phyloP scores from a whole-genome alignment of 1,140 invertebrate genomes.

The Cydia fagiglandana region DNA sequence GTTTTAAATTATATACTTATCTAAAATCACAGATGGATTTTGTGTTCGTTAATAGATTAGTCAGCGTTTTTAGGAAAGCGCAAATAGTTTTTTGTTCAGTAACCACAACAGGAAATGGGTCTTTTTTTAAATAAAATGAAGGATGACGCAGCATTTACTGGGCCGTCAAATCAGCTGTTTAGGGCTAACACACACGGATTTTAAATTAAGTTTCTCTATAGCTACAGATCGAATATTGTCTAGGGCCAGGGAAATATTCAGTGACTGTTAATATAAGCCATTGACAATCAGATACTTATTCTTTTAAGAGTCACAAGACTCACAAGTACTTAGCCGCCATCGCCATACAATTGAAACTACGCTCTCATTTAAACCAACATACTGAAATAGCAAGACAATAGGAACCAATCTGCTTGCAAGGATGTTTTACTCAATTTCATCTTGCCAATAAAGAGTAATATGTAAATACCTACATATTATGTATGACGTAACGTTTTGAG shows the following conservation, averaged over 20 bases:
- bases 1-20: constrained; percentile 36
- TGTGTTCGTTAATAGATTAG: constrained; percentile 44
- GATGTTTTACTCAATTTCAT: constrained; percentile 22
- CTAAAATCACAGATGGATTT: constrained; percentile 34
- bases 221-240: no score
- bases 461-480: constrained; percentile 5
- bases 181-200: background rate
- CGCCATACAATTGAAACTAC: no score
- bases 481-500: constrained; percentile 33
- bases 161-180: background rate
- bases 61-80: constrained; percentile 40
- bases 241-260: no score
- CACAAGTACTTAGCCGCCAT: no score
- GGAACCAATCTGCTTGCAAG: constrained; percentile 15
- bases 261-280: no score
- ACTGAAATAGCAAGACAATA: background rate
- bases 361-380: no score
- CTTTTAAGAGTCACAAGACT: no score
- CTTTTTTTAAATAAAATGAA: constrained; percentile 33
- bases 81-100: constrained; percentile 39
- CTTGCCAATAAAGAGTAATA: constrained; percentile 21
- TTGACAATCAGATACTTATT: no score
- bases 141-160: constrained; percentile 35
- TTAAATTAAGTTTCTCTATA: no score
- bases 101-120: constrained; percentile 40